A percentile compares a stretch with the other conserved stretches of the same genome.
Conservation (phyloP, 2,797 vertebrate genomes). For the Thunnus albacares region DNA sequence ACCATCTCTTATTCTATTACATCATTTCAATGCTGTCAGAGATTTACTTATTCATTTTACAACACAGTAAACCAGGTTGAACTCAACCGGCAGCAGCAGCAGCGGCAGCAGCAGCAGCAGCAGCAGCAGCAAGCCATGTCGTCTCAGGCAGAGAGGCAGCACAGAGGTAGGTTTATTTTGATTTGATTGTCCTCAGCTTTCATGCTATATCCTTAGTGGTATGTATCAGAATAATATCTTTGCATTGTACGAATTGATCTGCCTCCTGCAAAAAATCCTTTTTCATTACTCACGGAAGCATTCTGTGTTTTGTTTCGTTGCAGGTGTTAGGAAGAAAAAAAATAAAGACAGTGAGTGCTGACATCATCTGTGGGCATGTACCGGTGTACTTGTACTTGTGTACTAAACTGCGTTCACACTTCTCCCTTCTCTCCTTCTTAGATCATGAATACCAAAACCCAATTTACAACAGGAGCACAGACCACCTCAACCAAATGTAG, state of each 20-base stretch:
- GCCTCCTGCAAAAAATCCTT: neutral
- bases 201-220: neutral
- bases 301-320: constrained; percentile 36
- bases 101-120: too few species aligned
- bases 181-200: neutral
- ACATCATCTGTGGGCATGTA: constrained; percentile 27
- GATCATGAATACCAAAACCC: constrained; percentile 78
- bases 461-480: constrained; percentile 75
- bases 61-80: constrained; percentile 70
- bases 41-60: constrained; percentile 28
- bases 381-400: neutral
- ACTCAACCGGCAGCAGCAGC: constrained; percentile 45
- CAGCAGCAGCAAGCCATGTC: constrained; percentile 39
- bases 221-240: neutral
- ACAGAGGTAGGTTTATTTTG: constrained; percentile 49
- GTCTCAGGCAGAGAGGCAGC: neutral
- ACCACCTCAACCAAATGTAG: constrained; percentile 55
- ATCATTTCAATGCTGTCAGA: neutral
- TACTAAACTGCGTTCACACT: constrained; percentile 8
- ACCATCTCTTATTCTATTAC: neutral
- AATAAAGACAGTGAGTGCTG: constrained; percentile 60
- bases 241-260: too few species aligned
- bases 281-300: neutral
- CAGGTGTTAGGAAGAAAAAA: constrained; percentile 47
- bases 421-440: constrained; percentile 49